Evolutionary conservation across 2,113 vertebrate genomes (phyloP).

Genomic region (Mesocricetus auratus): DNA sequence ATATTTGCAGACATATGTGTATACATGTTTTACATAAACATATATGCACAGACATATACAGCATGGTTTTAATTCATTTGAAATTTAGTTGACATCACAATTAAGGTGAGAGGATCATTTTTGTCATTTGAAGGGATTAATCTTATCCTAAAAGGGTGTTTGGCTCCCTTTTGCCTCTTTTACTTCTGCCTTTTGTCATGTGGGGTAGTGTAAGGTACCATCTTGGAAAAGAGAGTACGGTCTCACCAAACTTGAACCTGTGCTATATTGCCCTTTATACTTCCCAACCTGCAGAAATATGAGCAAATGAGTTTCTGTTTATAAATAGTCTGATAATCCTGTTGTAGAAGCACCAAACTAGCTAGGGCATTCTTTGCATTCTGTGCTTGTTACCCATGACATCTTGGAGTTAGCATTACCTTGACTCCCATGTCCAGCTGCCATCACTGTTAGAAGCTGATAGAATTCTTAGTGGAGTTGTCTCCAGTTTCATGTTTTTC

Average conservation of each 20-base stretch:
- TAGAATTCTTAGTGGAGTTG: not conserved
- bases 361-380: not conserved
- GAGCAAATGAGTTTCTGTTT: not conserved
- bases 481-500: not conserved
- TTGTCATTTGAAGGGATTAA: not conserved
- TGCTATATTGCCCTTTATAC: not conserved
- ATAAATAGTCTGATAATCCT: not conserved
- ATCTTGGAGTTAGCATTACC: not conserved
- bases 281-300: not conserved
- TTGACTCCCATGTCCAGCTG: not conserved
- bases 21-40: not conserved
- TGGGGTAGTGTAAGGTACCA: not conserved
- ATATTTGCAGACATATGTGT: not conserved
- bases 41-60: no score
- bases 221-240: not conserved
- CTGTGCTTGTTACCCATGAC: not conserved
- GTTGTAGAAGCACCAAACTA: not conserved
- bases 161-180: not conserved
- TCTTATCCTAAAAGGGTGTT: not conserved
- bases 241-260: not conserved
- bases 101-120: not conserved
- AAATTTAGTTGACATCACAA: not conserved
- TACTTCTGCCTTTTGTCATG: not conserved
- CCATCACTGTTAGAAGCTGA: not conserved
- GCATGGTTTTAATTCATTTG: not conserved